Conservation (phyloP, 2,797 vertebrate genomes). For the Epinephelus awoara region DNA sequence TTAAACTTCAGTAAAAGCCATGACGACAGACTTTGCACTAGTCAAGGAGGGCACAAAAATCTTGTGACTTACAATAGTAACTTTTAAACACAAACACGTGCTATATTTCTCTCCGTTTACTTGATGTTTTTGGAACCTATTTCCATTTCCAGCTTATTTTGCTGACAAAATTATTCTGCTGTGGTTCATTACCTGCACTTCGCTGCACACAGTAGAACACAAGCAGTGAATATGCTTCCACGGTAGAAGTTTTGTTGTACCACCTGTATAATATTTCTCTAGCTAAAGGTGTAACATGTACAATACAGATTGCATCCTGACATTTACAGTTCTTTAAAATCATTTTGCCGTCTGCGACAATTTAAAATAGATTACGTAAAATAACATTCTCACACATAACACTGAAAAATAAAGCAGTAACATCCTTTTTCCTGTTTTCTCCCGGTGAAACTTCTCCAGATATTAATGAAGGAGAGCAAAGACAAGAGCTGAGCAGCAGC, state of each 20-base stretch:
- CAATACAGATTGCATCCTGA: conserved; percentile 13
- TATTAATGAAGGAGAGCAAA: conserved; percentile 42
- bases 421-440: neutral
- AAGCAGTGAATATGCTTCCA: neutral
- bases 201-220: neutral
- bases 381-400: neutral
- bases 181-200: too few species aligned
- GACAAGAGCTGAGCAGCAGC: conserved; percentile 40
- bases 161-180: neutral
- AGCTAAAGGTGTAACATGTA: neutral
- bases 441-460: neutral
- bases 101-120: neutral
- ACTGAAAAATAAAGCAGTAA: neutral
- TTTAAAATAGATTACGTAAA: neutral
- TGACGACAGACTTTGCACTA: too few species aligned
- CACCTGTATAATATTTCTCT: neutral
- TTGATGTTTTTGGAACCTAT: neutral
- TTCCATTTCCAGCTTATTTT: neutral
- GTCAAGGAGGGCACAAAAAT: neutral
- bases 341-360: neutral
- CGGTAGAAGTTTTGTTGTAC: neutral
- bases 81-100: too few species aligned
- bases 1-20: too few species aligned
- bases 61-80: too few species aligned
- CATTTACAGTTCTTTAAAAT: conserved; percentile 7